These are phyloP conservation scores for Heterodera schachtii DNA, from an alignment of 1,140 invertebrate genomes.

Conservation along the genomic window DNA sequence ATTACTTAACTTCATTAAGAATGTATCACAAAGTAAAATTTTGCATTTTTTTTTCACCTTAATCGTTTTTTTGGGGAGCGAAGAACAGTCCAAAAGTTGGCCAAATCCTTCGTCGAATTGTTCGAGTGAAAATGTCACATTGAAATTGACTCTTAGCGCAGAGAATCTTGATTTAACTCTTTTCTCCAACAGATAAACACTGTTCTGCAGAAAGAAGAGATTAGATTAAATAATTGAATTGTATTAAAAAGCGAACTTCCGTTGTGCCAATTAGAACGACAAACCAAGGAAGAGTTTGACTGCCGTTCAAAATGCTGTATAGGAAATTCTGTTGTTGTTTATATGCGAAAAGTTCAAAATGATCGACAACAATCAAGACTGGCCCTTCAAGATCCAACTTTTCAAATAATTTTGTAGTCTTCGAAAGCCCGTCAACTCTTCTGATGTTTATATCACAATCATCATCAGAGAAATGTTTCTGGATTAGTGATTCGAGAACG, in stretches of 20 bases:
- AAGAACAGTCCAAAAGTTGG: constrained; percentile 2
- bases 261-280: constrained; percentile 20
- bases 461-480: not conserved
- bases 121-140: constrained; percentile 14
- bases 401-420: constrained; percentile 15
- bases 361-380: constrained; percentile 24
- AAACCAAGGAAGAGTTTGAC: constrained; percentile 29
- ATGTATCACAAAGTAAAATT: not conserved
- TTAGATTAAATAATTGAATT: not conserved
- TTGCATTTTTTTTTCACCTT: not conserved
- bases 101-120: constrained; percentile 3
- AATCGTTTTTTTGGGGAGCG: constrained; percentile 6
- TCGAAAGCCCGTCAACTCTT: not conserved
- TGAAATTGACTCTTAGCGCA: constrained; percentile 5
- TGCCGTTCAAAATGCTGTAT: constrained; percentile 28
- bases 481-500: constrained; percentile 15
- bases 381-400: constrained; percentile 15
- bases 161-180: constrained; percentile 20
- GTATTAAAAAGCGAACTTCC: constrained; percentile 8
- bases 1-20: too few species aligned
- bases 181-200: constrained; percentile 14
- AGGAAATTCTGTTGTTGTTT: constrained; percentile 24
- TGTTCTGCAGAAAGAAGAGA: not conserved
- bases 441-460: not conserved
- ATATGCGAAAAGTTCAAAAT: constrained; percentile 18